These are phyloP conservation scores for Julus scandinavius DNA, from an alignment of 2,888 invertebrate genomes.

Conservation along the genomic window DNA sequence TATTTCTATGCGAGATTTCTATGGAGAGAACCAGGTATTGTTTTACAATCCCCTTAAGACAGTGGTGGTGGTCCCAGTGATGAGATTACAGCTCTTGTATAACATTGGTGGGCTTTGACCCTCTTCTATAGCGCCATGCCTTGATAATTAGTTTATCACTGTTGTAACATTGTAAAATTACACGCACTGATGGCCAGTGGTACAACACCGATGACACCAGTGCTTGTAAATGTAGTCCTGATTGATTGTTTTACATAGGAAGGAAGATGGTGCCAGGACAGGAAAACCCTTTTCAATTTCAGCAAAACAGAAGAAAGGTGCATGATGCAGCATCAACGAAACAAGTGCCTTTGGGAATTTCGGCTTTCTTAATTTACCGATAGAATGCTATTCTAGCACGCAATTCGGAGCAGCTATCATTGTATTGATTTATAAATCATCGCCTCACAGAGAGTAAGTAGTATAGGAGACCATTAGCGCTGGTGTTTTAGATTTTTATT, in stretches of 20 bases:
- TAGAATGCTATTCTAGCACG: background rate
- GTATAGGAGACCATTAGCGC: background rate
- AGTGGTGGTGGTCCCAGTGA: no score
- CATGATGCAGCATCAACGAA: background rate
- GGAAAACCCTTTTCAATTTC: background rate
- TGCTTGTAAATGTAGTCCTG: background rate
- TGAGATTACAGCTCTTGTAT: no score
- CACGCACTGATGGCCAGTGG: background rate
- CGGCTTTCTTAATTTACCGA: background rate
- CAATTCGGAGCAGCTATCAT: background rate
- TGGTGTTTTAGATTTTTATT: background rate
- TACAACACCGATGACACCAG: background rate
- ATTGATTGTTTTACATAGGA: background rate
- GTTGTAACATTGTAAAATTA: no score
- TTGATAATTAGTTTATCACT: no score
- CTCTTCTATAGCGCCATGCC: no score
- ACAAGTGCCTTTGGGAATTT: background rate
- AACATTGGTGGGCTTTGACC: no score
- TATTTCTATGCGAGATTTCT: no score
- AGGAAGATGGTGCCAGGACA: background rate
- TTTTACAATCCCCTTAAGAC: no score
- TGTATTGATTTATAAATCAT: slow-evolving; percentile 1
- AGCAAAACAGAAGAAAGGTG: background rate
- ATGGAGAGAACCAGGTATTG: no score
- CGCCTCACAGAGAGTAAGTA: background rate